Conservation (phyloP, 2,113 vertebrate species). For the Rissa tridactyla region DNA sequence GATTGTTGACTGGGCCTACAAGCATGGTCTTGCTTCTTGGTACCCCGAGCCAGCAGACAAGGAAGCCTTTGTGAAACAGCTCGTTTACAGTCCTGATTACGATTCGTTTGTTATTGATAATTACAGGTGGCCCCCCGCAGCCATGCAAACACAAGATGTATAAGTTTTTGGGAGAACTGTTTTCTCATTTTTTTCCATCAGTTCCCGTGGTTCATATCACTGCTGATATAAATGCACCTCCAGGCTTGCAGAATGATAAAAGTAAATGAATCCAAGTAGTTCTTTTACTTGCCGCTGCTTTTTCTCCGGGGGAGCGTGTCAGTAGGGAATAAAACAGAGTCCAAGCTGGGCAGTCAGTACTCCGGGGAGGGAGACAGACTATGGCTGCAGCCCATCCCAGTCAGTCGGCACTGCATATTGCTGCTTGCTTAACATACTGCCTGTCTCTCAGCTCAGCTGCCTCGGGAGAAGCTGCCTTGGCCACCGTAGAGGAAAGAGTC, state of each 20-base stretch:
- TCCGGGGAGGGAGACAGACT: neutral
- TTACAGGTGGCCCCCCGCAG: conserved; percentile 87
- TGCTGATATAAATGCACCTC: neutral
- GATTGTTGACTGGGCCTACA: conserved; percentile 92
- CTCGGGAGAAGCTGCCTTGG: neutral
- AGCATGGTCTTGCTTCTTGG: conserved; percentile 83
- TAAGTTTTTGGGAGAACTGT: conserved; percentile 57
- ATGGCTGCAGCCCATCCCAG: neutral
- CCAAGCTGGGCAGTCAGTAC: neutral
- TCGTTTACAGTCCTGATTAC: conserved; percentile 90
- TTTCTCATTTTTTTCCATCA: neutral
- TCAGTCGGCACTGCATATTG: neutral
- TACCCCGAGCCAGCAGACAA: conserved; percentile 96
- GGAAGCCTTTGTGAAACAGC: conserved; percentile 86
- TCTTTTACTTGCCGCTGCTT: conserved; percentile 7
- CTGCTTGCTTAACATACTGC: neutral
- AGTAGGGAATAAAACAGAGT: neutral
- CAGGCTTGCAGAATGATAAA: conserved; percentile 21
- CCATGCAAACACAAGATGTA: conserved; percentile 88
- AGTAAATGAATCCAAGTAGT: neutral
- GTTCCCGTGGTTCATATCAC: neutral
- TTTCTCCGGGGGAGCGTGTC: neutral
- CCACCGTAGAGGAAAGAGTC: neutral
- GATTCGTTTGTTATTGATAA: conserved; percentile 88
- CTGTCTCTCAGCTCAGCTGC: neutral